Conservation (phyloP, 2,113 vertebrate genomes). For the Scolopax mira region DNA sequence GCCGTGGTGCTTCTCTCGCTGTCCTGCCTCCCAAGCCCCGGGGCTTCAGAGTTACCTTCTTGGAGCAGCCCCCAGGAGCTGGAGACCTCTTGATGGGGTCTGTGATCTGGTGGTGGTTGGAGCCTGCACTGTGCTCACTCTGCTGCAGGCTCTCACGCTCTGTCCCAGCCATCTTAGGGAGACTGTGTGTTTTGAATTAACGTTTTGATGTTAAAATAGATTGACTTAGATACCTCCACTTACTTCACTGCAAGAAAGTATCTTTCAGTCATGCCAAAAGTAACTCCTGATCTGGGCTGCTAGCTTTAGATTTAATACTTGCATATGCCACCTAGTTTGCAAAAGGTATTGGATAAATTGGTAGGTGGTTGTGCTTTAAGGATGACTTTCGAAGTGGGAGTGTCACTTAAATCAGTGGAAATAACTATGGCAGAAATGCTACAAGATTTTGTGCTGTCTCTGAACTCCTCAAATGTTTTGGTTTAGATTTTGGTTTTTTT, state of each 20-base stretch:
- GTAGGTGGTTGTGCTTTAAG: background rate
- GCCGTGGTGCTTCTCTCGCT: accelerated
- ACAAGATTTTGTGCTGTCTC: background rate
- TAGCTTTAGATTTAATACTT: background rate
- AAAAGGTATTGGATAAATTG: background rate
- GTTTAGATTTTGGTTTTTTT: background rate
- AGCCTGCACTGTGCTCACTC: background rate
- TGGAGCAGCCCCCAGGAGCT: background rate
- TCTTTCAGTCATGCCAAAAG: background rate
- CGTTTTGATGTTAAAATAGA: background rate
- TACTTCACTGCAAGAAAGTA: too few relatives aligned
- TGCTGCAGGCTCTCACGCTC: accelerated
- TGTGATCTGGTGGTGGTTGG: background rate
- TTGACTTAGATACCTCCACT: background rate
- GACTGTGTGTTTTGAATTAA: background rate
- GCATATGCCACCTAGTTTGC: background rate
- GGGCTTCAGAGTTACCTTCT: background rate
- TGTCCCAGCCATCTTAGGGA: too few relatives aligned
- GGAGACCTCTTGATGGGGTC: background rate
- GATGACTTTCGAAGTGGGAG: background rate
- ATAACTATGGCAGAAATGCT: background rate
- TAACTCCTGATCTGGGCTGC: background rate
- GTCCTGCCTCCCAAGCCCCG: background rate
- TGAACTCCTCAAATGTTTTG: background rate
- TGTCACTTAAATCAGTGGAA: background rate